Percentiles rank a stretch among this genome's conserved stretches.
These are phyloP conservation scores for Sweltsa coloradensis DNA, from an alignment of 1,140 invertebrate species.

Conservation along the genomic window DNA sequence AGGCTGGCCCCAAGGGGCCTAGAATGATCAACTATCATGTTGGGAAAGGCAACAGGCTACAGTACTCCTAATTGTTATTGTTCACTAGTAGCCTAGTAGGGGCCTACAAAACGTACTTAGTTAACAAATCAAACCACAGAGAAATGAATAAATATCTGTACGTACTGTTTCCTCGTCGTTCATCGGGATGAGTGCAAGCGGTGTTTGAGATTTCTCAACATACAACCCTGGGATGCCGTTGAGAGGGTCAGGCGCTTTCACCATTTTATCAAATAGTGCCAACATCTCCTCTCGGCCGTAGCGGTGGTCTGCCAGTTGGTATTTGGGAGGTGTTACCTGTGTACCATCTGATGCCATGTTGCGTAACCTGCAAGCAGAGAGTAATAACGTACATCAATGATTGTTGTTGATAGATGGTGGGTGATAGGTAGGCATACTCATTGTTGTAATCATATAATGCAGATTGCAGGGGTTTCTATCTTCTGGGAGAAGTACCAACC, in stretches of 20 bases:
- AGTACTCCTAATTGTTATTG: no score
- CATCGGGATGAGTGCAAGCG: conserved; percentile 59
- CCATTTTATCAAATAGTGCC: conserved; percentile 57
- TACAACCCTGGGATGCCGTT: conserved; percentile 49
- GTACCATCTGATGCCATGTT: conserved; percentile 40
- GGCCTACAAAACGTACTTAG: no score
- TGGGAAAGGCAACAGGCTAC: no score
- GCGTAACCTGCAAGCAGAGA: conserved; percentile 41
- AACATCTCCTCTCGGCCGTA: conserved; percentile 85
- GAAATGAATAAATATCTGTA: conserved; percentile 9
- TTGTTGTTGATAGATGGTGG: background rate
- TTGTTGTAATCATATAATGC: no score
- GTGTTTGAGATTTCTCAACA: conserved; percentile 61
- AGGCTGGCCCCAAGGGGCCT: no score
- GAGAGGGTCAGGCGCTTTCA: conserved; percentile 51
- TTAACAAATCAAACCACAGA: conserved; percentile 6
- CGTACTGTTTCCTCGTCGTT: conserved; percentile 71
- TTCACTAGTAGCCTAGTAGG: no score
- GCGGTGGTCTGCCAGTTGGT: conserved; percentile 58
- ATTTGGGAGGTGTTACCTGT: conserved; percentile 28
- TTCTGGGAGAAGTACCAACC: no score
- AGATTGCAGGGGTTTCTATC: no score
- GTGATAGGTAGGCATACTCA: no score
- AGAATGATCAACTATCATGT: no score
- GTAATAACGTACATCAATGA: background rate